Base-by-base conservation (phyloP, 2,797 vertebrate genomes). In the Ficedula albicollis region DNA sequence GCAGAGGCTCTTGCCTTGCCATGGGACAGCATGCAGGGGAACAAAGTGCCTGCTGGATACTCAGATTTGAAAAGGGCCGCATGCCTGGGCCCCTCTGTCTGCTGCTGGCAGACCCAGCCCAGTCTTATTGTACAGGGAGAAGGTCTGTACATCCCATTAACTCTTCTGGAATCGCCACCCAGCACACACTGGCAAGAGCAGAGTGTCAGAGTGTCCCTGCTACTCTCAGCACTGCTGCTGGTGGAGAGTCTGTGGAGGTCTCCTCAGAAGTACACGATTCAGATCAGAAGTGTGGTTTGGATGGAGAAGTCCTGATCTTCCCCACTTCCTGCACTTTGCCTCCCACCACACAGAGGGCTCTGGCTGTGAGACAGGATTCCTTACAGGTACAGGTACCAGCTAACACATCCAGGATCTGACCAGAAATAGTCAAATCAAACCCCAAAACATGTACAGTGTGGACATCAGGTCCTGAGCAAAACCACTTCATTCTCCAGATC, bases 361-460 rank as follows among this genome's bases (percentile, higher is more conserved):
- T 12, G 5, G 32, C 43, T 63, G 13, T 15, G 27, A 84, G 27
- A 66, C 0, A 2, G 10, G 11, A 25, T 39, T 86, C 30, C 19
- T 38, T 52, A 56, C 14, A 15, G 19, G 5, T 67, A 74, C 43
- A 77, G 72, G 4, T 48, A 25, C 34, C 68, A 80, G 10, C 19
- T 51, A 51, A 43, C 0, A 0, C 22, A 44, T 46, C 27, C n/a
- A 62, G 52, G n/a, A 60, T 60, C 55, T 56, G 22, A 73, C 12
- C 55, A 73, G 63, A 80, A 69, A 52, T 14, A 74, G 13, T 11
- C 30, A 79, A 69, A 76, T 32, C 72, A 87, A 83, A 48, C 9
- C 20, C 26, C 63, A 38, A 75, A 82, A 49, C 9, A 56, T 0
- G 0, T 4, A 38, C 23, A 49, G 8, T 1, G 3, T 44, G 15